Evolutionary conservation across 2,888 invertebrate genomes (phyloP).

Genomic region (Drosophila mulleri): DNA sequence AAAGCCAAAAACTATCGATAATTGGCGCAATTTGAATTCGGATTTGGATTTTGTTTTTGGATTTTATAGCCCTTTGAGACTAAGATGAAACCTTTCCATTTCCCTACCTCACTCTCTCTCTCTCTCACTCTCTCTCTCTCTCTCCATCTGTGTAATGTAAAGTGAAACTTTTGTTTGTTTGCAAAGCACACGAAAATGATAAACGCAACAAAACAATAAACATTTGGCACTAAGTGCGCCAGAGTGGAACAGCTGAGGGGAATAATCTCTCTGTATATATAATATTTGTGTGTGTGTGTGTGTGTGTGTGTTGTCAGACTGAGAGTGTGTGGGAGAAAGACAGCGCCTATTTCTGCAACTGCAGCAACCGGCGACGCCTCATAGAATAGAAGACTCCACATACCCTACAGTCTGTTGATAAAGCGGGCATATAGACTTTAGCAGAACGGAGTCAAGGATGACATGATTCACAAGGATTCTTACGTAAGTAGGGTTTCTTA

Average conservation of each 20-base stretch:
- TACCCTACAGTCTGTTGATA: conserved; percentile 15
- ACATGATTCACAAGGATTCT: no score
- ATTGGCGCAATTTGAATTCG: conserved; percentile 14
- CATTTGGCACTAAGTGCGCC: conserved; percentile 5
- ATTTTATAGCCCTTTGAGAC: not conserved
- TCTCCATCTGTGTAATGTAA: not conserved
- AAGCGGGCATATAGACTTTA: not conserved
- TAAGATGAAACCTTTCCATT: not conserved
- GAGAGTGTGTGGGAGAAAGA: conserved; percentile 23
- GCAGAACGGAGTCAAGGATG: no score
- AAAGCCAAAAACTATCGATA: conserved; percentile 38
- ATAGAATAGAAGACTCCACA: conserved; percentile 9
- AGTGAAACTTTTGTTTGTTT: conserved; percentile 8
- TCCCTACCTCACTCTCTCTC: not conserved
- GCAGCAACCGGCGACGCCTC: conserved; percentile 32
- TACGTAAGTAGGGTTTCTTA: no score
- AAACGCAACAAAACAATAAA: conserved; percentile 1
- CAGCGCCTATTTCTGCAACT: conserved; percentile 1
- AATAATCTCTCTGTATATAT: conserved; percentile 8
- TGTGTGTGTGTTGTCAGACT: conserved; percentile 11
- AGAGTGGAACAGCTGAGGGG: not conserved
- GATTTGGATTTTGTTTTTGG: not conserved
- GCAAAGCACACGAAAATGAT: conserved; percentile 1
- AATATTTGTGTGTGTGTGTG: not conserved
- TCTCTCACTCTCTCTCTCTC: not conserved